These are phyloP conservation scores for Plagiodera versicolora DNA, from an alignment of 2,888 invertebrate species.

Conservation along the genomic window DNA sequence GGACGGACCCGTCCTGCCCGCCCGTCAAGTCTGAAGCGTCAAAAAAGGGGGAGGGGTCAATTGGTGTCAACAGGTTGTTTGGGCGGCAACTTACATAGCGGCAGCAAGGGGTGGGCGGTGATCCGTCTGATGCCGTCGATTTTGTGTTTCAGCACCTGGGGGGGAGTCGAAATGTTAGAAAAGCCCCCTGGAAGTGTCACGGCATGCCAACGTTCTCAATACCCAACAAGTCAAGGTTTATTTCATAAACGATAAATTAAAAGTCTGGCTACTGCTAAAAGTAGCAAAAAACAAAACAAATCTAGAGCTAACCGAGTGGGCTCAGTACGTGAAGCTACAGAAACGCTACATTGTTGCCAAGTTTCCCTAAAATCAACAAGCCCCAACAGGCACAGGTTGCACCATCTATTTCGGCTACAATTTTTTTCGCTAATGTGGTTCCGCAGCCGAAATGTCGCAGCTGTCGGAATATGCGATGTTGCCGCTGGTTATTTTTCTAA, in stretches of 20 bases:
- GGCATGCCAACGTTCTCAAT: background rate
- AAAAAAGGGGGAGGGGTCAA: too few relatives aligned
- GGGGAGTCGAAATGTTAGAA: too few relatives aligned
- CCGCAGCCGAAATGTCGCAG: too few relatives aligned
- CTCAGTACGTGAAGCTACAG: too few relatives aligned
- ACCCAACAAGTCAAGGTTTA: background rate
- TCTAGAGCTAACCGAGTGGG: background rate
- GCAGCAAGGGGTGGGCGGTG: slow-evolving; percentile 93
- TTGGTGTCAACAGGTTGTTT: too few relatives aligned
- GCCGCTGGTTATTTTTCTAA: too few relatives aligned
- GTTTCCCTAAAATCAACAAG: background rate
- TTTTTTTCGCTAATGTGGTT: too few relatives aligned
- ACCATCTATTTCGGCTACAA: too few relatives aligned
- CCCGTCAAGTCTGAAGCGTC: slow-evolving; percentile 86
- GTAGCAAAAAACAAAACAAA: background rate
- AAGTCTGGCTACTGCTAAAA: background rate
- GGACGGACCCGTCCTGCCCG: slow-evolving; percentile 93
- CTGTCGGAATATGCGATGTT: too few relatives aligned
- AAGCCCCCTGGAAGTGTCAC: too few relatives aligned
- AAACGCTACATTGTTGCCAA: too few relatives aligned
- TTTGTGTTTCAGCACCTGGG: slow-evolving; percentile 94
- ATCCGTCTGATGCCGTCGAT: slow-evolving; percentile 93
- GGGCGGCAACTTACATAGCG: slow-evolving; percentile 85
- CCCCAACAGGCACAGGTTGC: background rate
- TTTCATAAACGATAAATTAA: background rate